Conservation (phyloP, 2,888 invertebrate species). For the Eilema sororculum region DNA sequence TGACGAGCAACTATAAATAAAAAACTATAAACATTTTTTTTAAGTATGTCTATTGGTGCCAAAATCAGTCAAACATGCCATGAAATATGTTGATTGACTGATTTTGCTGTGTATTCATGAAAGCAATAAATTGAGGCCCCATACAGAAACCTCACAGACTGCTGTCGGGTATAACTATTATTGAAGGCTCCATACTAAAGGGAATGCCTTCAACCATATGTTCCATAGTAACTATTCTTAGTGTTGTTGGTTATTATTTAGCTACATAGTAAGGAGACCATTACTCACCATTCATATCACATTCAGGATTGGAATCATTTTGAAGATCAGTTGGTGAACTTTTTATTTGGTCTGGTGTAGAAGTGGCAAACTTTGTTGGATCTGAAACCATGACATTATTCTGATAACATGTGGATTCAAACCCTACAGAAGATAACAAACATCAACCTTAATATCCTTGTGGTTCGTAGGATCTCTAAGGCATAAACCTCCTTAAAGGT, state of each 20-base stretch:
- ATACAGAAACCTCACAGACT: neutral
- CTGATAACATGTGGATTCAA: neutral
- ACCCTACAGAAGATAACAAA: neutral
- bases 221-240: neutral
- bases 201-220: neutral
- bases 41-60: neutral
- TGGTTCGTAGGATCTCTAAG: neutral
- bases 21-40: no score
- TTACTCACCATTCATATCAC: constrained; percentile 73
- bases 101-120: neutral
- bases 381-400: constrained; percentile 54
- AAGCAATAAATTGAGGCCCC: neutral
- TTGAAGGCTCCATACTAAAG: neutral
- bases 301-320: constrained; percentile 72
- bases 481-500: no score
- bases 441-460: neutral
- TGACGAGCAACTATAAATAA: neutral
- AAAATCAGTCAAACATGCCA: neutral
- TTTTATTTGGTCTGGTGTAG: constrained; percentile 70
- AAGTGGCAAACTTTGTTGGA: constrained; percentile 66
- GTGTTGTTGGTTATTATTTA: neutral
- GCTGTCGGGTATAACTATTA: neutral
- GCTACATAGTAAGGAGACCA: neutral
- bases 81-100: neutral
- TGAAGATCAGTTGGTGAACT: constrained; percentile 67